These are phyloP conservation scores for Botia kubotai DNA, from an alignment of 2,797 vertebrate genomes.

Conservation along the genomic window DNA sequence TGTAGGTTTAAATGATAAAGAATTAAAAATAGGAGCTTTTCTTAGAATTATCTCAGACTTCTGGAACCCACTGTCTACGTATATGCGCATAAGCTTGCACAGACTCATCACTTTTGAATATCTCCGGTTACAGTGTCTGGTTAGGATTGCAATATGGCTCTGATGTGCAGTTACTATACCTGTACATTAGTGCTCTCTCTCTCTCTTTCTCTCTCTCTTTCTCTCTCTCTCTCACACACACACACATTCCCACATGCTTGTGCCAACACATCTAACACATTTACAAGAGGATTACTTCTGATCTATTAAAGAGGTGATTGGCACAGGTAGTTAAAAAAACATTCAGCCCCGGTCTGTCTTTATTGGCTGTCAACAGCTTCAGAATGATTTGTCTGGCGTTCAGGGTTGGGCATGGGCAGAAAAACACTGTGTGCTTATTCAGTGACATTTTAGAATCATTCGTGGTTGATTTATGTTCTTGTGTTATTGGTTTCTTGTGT, in stretches of 20 bases:
- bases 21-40: too few relatives aligned
- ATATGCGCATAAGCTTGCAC: neutral
- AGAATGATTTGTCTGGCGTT: slow-evolving; percentile 20
- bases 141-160: neutral
- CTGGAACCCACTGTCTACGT: neutral
- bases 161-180: slow-evolving; percentile 11
- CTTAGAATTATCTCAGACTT: too few relatives aligned
- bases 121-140: slow-evolving; percentile 18
- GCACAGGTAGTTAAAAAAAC: slow-evolving; percentile 47
- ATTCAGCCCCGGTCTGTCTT: slow-evolving; percentile 57
- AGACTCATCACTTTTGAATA: neutral
- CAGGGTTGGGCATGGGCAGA: neutral
- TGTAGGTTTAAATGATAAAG: too few relatives aligned
- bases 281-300: slow-evolving; percentile 37
- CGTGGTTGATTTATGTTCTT: too few relatives aligned
- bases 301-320: slow-evolving; percentile 45
- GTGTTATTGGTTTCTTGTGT: too few relatives aligned
- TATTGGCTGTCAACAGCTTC: slow-evolving; percentile 63
- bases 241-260: neutral
- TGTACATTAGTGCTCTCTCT: neutral
- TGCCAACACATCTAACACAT: slow-evolving; percentile 28
- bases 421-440: slow-evolving; percentile 12
- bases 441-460: neutral
- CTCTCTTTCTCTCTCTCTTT: neutral
- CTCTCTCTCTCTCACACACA: neutral